Evolutionary conservation across 2,888 invertebrate genomes (phyloP).

Genomic region (Melipona beecheii): DNA sequence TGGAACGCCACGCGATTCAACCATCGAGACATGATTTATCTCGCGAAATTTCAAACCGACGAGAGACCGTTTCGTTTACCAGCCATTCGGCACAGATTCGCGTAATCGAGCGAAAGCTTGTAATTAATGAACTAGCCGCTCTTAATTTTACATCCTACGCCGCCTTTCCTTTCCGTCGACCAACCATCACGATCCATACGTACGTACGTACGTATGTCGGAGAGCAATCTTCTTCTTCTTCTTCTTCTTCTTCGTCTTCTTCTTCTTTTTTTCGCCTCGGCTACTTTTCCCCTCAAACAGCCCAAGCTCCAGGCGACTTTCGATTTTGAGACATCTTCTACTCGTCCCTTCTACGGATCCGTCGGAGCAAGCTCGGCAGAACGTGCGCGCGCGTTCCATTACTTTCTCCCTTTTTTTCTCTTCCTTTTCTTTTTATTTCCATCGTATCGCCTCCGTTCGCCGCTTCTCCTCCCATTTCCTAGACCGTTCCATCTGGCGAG

Average conservation of each 20-base stretch:
- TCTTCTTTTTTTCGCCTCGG: background rate
- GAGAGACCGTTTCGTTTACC: constrained; percentile 15
- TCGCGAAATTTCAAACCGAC: constrained; percentile 32
- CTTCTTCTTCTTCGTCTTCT: no score
- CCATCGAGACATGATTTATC: constrained; percentile 42
- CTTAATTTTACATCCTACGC: constrained; percentile 18
- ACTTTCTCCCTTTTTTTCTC: constrained; percentile 55
- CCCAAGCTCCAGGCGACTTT: background rate
- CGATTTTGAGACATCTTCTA: constrained; percentile 3
- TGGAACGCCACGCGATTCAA: constrained; percentile 34
- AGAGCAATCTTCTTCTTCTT: background rate
- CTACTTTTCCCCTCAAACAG: background rate
- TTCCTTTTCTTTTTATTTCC: constrained; percentile 35
- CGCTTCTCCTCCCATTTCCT: constrained; percentile 45
- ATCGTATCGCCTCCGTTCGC: constrained; percentile 44
- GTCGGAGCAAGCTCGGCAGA: constrained; percentile 24
- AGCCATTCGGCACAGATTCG: constrained; percentile 10
- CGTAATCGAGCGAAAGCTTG: constrained; percentile 37
- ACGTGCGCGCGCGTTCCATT: constrained; percentile 30
- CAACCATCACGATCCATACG: background rate
- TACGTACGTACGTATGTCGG: background rate
- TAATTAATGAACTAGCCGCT: constrained; percentile 27
- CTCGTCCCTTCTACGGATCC: constrained; percentile 19
- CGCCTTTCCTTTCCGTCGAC: background rate
- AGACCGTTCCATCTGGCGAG: constrained; percentile 24